Base-by-base conservation (phyloP, 2,797 vertebrate genomes). In the Linurgus olivaceus region DNA sequence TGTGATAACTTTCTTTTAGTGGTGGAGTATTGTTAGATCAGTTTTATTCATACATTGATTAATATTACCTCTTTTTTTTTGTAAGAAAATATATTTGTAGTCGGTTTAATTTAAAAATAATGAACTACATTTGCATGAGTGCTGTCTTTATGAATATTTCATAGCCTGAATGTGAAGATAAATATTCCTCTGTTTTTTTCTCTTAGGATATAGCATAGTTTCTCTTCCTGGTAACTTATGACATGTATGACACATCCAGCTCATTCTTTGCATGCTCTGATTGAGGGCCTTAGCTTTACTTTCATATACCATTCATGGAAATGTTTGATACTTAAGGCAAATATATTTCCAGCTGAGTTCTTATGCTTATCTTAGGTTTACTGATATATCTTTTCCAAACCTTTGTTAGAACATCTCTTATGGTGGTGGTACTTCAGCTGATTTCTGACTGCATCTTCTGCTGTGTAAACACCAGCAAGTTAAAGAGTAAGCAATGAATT, bases 391-490 rank as follows among this genome's bases (percentile, higher is more conserved):
- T 82, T 95, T 90, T 83, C 52, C 48, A 83, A 93, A 51, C 7
- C 28, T 37, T 76, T 3, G 1, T 59, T 73, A 48, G 51, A 75
- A 71, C 71, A 73, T 63, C 51, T 77, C 37, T 70, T 89, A 9
- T 17, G 86, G 82, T 91, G 78, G 35, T 81, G 85, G 90, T 86
- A 63, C 48, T 83, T 90, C 48, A 76, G 23, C n/a, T 80, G 24
- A 67, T 84, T 93, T 93, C 74, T 94, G 80, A 44, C 33, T 88
- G 38, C 42, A 16, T 90, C 48, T 89, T 96, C 54, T 95, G 79
- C 71, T 84, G 13, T 75, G 50, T 66, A 67, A 94, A 76, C 91
- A 94, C 71, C 59, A 93, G 80, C 72, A 94, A 88, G 47, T 83
- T 78, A 85, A 84, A 67, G 62, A 80, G 14, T 37, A 24, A 86